Percentiles rank a stretch among this genome's conserved stretches.
These are phyloP conservation scores for Anguilla japonica DNA, from an alignment of 2,113 vertebrate genomes.

Conservation along the genomic window DNA sequence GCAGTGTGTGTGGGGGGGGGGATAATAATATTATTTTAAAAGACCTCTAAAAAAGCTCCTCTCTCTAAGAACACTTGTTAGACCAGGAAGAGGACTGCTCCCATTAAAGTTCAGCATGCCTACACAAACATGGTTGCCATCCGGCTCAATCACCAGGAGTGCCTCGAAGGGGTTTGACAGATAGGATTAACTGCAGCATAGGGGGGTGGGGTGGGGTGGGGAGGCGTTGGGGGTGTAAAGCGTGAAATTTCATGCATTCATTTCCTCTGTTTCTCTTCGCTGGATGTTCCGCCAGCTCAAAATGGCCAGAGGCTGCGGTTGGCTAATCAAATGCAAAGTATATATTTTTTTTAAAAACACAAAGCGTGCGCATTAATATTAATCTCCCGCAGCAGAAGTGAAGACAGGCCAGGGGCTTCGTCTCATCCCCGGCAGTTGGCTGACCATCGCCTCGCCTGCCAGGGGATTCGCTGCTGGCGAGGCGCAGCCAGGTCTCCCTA, in stretches of 20 bases:
- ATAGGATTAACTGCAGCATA: not conserved
- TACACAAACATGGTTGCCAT: not conserved
- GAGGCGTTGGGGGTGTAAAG: not conserved
- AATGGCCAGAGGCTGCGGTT: not conserved
- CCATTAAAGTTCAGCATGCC: not conserved
- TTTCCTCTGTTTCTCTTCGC: not conserved
- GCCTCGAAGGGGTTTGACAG: not conserved
- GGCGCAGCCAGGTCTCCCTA: not conserved
- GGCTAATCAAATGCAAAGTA: not conserved
- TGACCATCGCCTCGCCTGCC: too few relatives aligned
- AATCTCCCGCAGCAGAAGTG: not conserved
- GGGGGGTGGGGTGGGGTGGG: not conserved
- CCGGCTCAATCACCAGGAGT: not conserved
- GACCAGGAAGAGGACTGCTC: not conserved
- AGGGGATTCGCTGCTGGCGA: not conserved
- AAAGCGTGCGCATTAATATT: not conserved
- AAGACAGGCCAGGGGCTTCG: not conserved
- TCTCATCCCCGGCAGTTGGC: not conserved
- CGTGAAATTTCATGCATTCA: not conserved
- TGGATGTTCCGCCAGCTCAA: not conserved
- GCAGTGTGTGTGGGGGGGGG: not conserved
- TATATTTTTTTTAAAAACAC: not conserved
- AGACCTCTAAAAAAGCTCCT: not conserved
- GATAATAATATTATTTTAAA: not conserved
- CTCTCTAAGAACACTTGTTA: slow-evolving; percentile 22